Evolutionary conservation across 2,888 invertebrate species (phyloP).

Genomic region (Branchellion lobata): DNA sequence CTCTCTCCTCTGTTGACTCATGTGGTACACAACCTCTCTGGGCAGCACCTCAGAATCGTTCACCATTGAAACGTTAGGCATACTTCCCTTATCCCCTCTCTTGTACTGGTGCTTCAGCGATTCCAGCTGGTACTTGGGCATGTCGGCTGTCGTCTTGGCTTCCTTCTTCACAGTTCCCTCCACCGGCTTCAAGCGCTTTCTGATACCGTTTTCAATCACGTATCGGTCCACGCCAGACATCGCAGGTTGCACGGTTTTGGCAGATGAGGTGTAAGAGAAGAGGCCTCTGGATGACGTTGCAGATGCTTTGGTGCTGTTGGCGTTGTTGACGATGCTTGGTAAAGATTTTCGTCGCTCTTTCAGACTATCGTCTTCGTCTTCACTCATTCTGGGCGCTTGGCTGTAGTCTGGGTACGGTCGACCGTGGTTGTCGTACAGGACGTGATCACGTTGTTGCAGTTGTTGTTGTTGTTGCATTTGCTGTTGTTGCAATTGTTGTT

Average conservation of each 20-base stretch:
- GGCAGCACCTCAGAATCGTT: slow-evolving; percentile 41
- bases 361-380: not conserved
- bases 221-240: slow-evolving; percentile 24
- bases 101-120: slow-evolving; percentile 33
- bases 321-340: slow-evolving; percentile 43
- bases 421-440: not conserved
- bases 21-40: slow-evolving; percentile 45
- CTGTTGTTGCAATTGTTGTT: not conserved
- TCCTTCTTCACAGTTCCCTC: not conserved
- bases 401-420: not conserved
- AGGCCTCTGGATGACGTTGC: not conserved
- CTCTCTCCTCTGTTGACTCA: slow-evolving; percentile 47
- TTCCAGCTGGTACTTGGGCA: slow-evolving; percentile 40
- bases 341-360: slow-evolving; percentile 45
- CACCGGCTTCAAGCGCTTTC: slow-evolving; percentile 37
- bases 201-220: slow-evolving; percentile 41
- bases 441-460: not conserved
- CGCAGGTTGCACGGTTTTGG: slow-evolving; percentile 14
- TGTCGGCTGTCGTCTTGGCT: slow-evolving; percentile 18
- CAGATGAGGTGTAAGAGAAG: not conserved
- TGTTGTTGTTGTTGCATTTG: not conserved
- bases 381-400: not conserved
- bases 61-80: slow-evolving; percentile 42
- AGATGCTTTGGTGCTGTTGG: no score
- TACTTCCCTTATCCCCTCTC: slow-evolving; percentile 36